A percentile compares a stretch with the other conserved stretches of the same genome.
Evolutionary conservation across 2,888 invertebrate species (phyloP).

Genomic region (Timandra comae): DNA sequence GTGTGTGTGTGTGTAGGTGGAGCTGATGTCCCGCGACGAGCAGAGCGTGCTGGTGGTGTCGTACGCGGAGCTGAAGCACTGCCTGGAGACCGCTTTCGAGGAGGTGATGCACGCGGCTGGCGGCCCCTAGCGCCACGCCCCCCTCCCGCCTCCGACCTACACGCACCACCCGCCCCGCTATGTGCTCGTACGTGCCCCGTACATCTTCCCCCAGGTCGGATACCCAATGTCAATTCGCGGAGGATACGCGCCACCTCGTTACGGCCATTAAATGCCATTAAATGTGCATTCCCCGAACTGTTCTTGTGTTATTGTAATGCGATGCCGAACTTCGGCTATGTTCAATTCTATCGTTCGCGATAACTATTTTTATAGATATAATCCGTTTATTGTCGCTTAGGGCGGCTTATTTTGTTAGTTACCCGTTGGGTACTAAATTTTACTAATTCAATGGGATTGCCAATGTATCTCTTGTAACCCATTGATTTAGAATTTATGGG

Average conservation of each 20-base stretch:
- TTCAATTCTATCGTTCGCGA: conserved; percentile 25
- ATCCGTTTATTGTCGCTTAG: conserved; percentile 12
- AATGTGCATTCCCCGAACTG: not conserved
- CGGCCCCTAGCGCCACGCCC: conserved; percentile 13
- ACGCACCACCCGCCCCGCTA: no score
- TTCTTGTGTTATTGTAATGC: conserved; percentile 19
- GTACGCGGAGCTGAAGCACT: conserved; percentile 96
- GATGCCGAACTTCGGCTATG: conserved; percentile 17
- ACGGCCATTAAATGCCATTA: not conserved
- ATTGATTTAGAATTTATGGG: conserved; percentile 1
- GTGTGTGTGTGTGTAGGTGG: conserved; percentile 78
- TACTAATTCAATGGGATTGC: no score
- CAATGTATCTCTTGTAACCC: no score
- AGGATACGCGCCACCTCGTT: not conserved
- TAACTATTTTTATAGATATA: conserved; percentile 26
- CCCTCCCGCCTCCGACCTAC: not conserved
- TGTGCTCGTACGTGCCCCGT: no score
- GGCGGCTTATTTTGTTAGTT: not conserved
- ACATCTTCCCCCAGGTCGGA: not conserved
- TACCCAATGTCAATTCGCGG: not conserved
- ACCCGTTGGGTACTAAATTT: not conserved
- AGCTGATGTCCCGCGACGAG: conserved; percentile 96
- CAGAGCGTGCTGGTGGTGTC: conserved; percentile 97
- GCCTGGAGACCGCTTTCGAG: conserved; percentile 93
- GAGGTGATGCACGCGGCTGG: conserved; percentile 80